Evolutionary conservation across 2,888 invertebrate species (phyloP).

Genomic region (Cryptocheilus praepositus): DNA sequence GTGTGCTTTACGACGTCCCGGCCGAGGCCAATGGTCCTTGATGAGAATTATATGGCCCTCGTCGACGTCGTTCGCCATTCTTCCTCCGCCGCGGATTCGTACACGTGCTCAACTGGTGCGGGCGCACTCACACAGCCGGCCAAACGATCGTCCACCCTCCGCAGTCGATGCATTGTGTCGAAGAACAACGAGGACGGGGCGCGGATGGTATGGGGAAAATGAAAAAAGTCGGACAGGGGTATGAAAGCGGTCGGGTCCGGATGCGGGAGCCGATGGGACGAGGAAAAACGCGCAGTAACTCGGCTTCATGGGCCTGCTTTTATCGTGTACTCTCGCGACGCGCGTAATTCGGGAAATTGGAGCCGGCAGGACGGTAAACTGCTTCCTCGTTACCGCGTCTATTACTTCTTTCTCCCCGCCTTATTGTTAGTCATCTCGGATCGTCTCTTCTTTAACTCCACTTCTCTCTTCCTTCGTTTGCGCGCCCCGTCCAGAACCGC

Average conservation of each 20-base stretch:
- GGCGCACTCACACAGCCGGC: no score
- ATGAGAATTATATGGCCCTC: constrained; percentile 56
- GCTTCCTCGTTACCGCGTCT: constrained; percentile 57
- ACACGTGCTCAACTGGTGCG: no score
- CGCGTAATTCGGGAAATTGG: constrained; percentile 65
- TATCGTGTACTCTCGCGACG: constrained; percentile 44
- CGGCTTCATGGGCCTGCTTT: constrained; percentile 34
- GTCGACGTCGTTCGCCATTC: constrained; percentile 26
- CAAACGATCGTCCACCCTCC: no score
- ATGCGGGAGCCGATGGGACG: neutral
- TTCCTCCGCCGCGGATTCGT: constrained; percentile 4
- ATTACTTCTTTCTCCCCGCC: constrained; percentile 35
- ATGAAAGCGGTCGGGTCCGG: neutral
- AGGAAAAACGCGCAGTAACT: constrained; percentile 45
- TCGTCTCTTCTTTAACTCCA: neutral
- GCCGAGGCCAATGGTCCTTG: constrained; percentile 48
- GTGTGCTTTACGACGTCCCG: constrained; percentile 58
- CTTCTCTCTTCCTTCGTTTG: constrained; percentile 7
- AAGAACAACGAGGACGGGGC: neutral
- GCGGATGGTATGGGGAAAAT: neutral
- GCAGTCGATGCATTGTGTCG: constrained; percentile 2
- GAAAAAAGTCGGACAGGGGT: constrained; percentile 1
- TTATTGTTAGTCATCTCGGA: constrained; percentile 16
- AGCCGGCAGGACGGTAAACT: constrained; percentile 51
- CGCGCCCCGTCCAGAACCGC: no score